phyloP scores from a whole-genome alignment of 1,140 invertebrate species.

The Octopus sinensis region DNA sequence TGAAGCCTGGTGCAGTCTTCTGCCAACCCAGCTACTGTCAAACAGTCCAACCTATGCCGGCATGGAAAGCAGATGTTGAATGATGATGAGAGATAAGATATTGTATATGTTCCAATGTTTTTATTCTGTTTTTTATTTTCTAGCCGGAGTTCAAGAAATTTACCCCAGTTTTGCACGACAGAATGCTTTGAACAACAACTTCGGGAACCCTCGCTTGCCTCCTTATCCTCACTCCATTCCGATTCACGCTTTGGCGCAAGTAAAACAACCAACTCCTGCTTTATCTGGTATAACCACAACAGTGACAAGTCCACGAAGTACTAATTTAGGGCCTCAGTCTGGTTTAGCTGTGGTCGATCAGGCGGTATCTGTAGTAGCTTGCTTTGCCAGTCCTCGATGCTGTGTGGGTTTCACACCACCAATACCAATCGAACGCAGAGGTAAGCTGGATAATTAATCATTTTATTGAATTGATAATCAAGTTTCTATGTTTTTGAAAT shows the following conservation, averaged over 20 bases:
- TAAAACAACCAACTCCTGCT: conserved; percentile 68
- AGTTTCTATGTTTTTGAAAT: too few species aligned
- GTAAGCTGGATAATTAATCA: conserved; percentile 24
- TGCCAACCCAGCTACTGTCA: too few species aligned
- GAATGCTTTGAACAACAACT: conserved; percentile 58
- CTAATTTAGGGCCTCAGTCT: conserved; percentile 49
- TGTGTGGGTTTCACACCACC: conserved; percentile 65
- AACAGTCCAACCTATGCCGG: too few species aligned
- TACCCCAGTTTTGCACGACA: conserved; percentile 72
- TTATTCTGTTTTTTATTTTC: not conserved
- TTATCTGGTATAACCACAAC: conserved; percentile 29
- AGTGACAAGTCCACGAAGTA: conserved; percentile 51
- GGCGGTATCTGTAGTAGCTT: conserved; percentile 70
- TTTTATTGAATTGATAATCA: too few species aligned
- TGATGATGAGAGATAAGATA: too few species aligned
- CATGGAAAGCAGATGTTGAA: too few species aligned
- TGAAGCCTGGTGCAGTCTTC: too few species aligned
- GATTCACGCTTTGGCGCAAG: conserved; percentile 76
- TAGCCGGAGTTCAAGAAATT: conserved; percentile 32
- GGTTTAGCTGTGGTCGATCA: conserved; percentile 28
- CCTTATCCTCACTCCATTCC: conserved; percentile 82
- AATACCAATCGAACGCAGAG: conserved; percentile 52
- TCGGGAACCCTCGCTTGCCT: conserved; percentile 74
- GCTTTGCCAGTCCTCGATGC: conserved; percentile 73
- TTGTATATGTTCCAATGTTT: too few species aligned